A percentile compares a stretch with the other conserved stretches of the same genome.
phyloP scores from a whole-genome alignment of 1,140 invertebrate species.

The Drosophila micromelanica region DNA sequence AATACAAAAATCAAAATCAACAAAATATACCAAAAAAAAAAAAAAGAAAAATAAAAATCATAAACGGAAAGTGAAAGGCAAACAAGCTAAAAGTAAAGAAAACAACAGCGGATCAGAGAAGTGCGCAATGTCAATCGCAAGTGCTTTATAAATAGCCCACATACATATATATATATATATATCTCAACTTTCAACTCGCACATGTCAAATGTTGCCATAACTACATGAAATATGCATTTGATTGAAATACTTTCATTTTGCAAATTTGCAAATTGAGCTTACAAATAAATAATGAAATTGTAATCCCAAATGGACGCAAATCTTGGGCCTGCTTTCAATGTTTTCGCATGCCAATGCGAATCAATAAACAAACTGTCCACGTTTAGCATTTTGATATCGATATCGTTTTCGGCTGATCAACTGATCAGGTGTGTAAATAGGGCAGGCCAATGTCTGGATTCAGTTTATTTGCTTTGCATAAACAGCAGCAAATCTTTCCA shows the following conservation, averaged over 20 bases:
- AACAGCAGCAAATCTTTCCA: constrained; percentile 11
- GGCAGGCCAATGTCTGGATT: neutral
- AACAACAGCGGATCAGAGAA: constrained; percentile 15
- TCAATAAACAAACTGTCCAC: constrained; percentile 32
- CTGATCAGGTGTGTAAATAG: neutral
- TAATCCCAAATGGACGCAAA: constrained; percentile 1
- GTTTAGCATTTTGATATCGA: constrained; percentile 7
- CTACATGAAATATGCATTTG: constrained; percentile 22
- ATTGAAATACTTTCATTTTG: constrained; percentile 30
- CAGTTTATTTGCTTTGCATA: constrained; percentile 10
- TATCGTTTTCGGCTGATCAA: constrained; percentile 22
- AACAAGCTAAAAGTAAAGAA: neutral
- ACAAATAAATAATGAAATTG: neutral
- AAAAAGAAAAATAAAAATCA: constrained; percentile 15
- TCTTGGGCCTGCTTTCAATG: constrained; percentile 16
- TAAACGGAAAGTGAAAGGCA: constrained; percentile 53
- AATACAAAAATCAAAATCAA: constrained; percentile 3
- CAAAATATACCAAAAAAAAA: constrained; percentile 1
- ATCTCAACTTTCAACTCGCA: constrained; percentile 2
- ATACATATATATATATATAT: constrained; percentile 6
- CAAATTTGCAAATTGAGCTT: neutral
- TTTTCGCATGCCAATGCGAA: constrained; percentile 40
- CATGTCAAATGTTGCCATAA: neutral
- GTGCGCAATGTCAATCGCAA: constrained; percentile 48
- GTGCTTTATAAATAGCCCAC: constrained; percentile 20